phyloP scores from a whole-genome alignment of 2,797 vertebrate genomes.

The Sebastes minor region DNA sequence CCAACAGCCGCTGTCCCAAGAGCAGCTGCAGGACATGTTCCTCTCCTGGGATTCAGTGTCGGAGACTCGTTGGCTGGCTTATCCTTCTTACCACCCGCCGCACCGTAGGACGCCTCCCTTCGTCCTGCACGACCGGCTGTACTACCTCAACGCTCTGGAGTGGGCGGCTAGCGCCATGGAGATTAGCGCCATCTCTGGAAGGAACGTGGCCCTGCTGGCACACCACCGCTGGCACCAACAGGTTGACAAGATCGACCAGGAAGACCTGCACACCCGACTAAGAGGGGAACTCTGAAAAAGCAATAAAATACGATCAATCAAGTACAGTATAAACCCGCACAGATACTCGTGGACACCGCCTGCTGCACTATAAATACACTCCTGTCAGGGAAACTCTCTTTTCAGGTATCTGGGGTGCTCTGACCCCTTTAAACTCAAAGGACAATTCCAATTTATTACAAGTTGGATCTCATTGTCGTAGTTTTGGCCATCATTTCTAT shows the following conservation, averaged over 20 bases:
- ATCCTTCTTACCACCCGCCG: slow-evolving; percentile 84
- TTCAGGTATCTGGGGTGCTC: slow-evolving; percentile 12
- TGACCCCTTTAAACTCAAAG: background rate
- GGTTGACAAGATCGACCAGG: slow-evolving; percentile 85
- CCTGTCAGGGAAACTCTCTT: slow-evolving; percentile 7
- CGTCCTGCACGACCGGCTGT: slow-evolving; percentile 87
- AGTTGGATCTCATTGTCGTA: background rate
- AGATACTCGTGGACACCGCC: background rate
- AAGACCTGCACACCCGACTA: slow-evolving; percentile 88
- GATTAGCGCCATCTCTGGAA: slow-evolving; percentile 89
- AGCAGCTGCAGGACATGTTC: slow-evolving; percentile 87
- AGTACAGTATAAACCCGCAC: background rate
- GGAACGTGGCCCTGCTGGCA: slow-evolving; percentile 89
- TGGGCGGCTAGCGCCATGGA: slow-evolving; percentile 92
- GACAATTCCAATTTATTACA: background rate
- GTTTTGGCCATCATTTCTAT: background rate
- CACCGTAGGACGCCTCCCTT: slow-evolving; percentile 84
- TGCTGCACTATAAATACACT: slow-evolving; percentile 2
- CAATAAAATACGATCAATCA: background rate
- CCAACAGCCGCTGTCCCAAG: slow-evolving; percentile 73
- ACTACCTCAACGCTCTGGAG: slow-evolving; percentile 91
- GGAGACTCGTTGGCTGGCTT: slow-evolving; percentile 88
- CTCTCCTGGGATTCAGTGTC: slow-evolving; percentile 82
- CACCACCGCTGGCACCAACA: slow-evolving; percentile 89
- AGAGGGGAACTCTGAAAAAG: slow-evolving; percentile 87